Evolutionary conservation across 2,797 vertebrate genomes (phyloP), one percentile per base, ranked within the genome.

Genomic region (Cynopterus sphinx): DNA sequence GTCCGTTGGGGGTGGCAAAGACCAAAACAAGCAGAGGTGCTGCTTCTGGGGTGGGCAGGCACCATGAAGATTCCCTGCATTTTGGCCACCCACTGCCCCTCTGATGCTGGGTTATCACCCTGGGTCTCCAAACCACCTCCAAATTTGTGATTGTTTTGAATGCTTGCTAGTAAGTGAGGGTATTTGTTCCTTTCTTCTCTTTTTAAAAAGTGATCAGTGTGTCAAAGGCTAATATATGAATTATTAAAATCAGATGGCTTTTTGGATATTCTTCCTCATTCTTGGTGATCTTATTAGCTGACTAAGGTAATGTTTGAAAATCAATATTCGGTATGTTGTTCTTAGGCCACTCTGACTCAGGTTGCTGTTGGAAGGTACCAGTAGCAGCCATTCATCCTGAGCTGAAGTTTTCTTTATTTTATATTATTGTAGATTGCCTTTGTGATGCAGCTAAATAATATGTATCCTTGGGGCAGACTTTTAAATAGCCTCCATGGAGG

Each of bases 401-500:
- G 5, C 8, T 73, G 33, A 10, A 0, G 11, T 70, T 92, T 79
- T 91, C n/a, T 92, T 84, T 28, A 12, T 55, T 11, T 85, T 89
- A 5, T 49, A 16, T 57, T 46, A 9, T 26, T 90, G 55, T 63
- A 82, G 59, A 59, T 73, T 95, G 96, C 51, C 51, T 91, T 73
- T 68, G 36, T 41, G 67, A 63, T 90, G 77, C 24, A 88, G 12
- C 65, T 88, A 49, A 78, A 73, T 97, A 96, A 74, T 94, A 22
- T 91, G 9, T 92, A 74, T 98, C 95, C 92, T 98, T 94, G 85
- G 68, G 17, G 94, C 97, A 88, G 89, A 8, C 96, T 96, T 97
- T 97, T 21, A 11, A 28, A 17, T 26, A 9, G 16, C 63, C n/a
- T 31, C 46, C 46, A 15, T 49, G 28, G 71, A 71, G 57, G 9